phyloP scores from a whole-genome alignment of 2,888 invertebrate genomes.

The Ceriagrion tenellum region DNA sequence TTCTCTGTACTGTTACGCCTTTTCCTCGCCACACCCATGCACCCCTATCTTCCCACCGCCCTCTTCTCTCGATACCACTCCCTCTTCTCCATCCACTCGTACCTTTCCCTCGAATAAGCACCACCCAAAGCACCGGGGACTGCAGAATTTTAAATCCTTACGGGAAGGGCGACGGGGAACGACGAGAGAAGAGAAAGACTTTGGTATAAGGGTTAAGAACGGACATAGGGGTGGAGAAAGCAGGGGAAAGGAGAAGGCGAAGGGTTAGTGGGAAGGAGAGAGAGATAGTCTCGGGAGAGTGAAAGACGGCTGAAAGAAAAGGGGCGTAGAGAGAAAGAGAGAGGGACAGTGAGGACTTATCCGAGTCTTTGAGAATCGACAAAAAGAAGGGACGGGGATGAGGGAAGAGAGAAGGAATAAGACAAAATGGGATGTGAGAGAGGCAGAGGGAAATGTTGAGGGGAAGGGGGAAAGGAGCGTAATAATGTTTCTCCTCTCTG shows the following conservation, averaged over 20 bases:
- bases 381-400: background rate
- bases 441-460: background rate
- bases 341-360: background rate
- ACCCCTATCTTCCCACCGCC: no score
- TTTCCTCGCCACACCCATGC: background rate
- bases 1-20: background rate
- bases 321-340: background rate
- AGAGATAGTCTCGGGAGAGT: background rate
- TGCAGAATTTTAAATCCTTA: slow-evolving; percentile 24
- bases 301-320: background rate
- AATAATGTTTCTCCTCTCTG: background rate
- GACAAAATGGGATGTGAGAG: background rate
- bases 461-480: background rate
- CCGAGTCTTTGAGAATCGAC: background rate
- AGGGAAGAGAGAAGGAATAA: background rate
- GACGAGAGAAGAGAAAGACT: no score
- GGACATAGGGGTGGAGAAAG: background rate
- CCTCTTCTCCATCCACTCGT: background rate
- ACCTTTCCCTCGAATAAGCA: slow-evolving; percentile 26
- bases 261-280: background rate
- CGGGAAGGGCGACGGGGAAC: background rate
- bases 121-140: background rate
- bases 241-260: background rate
- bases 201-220: background rate
- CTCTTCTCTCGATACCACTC: background rate